Percentiles rank a stretch among this genome's conserved stretches.
These are phyloP conservation scores for Dromaius novaehollandiae DNA, from an alignment of 2,113 vertebrate species.

Conservation along the genomic window DNA sequence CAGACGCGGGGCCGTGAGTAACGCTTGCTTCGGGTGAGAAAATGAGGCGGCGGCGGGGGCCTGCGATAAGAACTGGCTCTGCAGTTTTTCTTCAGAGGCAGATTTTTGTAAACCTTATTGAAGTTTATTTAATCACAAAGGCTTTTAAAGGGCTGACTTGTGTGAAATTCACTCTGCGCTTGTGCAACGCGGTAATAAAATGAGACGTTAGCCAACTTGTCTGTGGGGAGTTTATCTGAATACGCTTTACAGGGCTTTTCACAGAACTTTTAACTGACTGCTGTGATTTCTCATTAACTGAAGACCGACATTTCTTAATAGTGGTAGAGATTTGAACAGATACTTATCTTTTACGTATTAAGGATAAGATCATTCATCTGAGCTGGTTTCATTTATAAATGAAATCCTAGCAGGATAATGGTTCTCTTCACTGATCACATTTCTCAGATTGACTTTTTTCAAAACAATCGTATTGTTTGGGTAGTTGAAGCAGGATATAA, in stretches of 20 bases:
- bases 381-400: not conserved
- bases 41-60: not conserved
- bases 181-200: constrained; percentile 16
- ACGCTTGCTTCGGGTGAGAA: not conserved
- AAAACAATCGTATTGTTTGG: not conserved
- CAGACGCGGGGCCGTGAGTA: not conserved
- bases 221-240: constrained; percentile 17
- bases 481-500: not conserved
- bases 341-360: not conserved
- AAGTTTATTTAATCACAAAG: constrained; percentile 53
- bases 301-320: not conserved
- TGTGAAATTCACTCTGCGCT: constrained; percentile 7
- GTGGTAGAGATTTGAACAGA: not conserved
- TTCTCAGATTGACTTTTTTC: not conserved
- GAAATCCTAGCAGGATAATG: not conserved
- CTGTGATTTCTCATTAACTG: constrained; percentile 36
- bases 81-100: not conserved
- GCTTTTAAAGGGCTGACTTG: not conserved
- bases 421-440: not conserved
- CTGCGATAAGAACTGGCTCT: not conserved
- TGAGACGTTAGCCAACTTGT: constrained; percentile 23
- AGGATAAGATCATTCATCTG: not conserved
- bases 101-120: not conserved
- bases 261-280: constrained; percentile 3
- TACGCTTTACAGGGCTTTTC: constrained; percentile 20